phyloP scores from a whole-genome alignment of 2,797 vertebrate genomes.

The Champsocephalus gunnari region DNA sequence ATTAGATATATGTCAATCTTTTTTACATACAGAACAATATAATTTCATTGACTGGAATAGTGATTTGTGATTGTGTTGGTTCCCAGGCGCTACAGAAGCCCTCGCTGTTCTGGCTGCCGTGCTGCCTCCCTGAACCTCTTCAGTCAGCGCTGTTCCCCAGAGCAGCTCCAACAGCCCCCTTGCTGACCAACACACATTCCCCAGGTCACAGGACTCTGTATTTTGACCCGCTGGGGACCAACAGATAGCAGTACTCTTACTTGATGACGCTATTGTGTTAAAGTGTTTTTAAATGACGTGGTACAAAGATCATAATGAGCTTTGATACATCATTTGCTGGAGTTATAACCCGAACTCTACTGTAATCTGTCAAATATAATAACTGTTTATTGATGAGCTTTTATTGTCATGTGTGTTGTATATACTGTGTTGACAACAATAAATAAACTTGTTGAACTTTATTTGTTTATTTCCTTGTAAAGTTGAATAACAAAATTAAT shows the following conservation, averaged over 20 bases:
- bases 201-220: conserved; percentile 45
- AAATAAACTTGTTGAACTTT: conserved; percentile 1
- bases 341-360: not conserved
- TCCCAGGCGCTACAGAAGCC: conserved; percentile 38
- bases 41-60: not conserved
- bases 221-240: conserved; percentile 38
- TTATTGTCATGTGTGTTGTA: not conserved
- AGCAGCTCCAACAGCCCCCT: conserved; percentile 3
- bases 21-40: not conserved
- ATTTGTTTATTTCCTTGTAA: conserved; percentile 22
- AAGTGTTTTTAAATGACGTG: not conserved
- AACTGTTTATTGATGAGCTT: not conserved
- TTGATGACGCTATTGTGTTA: not conserved
- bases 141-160: conserved; percentile 38
- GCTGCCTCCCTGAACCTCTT: conserved; percentile 52
- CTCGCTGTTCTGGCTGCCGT: conserved; percentile 58
- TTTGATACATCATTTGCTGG: not conserved
- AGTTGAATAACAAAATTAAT: not conserved
- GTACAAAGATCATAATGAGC: not conserved
- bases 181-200: conserved; percentile 38
- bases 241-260: conserved; percentile 47
- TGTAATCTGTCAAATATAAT: not conserved
- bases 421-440: not conserved
- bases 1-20: not conserved
- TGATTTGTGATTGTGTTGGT: not conserved